These are phyloP conservation scores for Spheniscus humboldti DNA, from an alignment of 2,797 vertebrate genomes.

Conservation along the genomic window DNA sequence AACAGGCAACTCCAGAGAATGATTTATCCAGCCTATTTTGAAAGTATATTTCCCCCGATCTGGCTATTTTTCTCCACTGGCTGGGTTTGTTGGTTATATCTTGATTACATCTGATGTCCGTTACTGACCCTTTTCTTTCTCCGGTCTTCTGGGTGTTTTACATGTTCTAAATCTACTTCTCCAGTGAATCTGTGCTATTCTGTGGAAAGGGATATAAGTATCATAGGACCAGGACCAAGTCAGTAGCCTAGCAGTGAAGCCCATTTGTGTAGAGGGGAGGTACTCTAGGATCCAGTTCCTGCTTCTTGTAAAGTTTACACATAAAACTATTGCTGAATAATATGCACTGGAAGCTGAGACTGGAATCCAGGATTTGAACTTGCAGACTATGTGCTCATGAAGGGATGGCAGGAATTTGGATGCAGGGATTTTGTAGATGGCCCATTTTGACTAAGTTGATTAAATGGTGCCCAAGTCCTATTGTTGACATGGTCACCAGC, in stretches of 20 bases:
- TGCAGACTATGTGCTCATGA: background rate
- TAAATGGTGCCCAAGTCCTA: background rate
- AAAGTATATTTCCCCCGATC: background rate
- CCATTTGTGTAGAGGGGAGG: background rate
- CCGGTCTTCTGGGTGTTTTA: background rate
- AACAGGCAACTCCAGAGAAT: background rate
- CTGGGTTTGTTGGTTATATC: background rate
- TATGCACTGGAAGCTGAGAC: background rate
- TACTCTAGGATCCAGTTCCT: background rate
- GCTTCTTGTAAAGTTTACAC: background rate
- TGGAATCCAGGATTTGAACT: background rate
- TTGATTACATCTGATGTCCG: background rate
- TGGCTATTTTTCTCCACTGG: background rate
- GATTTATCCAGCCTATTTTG: background rate
- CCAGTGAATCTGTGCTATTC: background rate
- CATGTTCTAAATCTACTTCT: background rate
- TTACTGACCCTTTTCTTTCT: background rate
- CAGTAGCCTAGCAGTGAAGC: background rate
- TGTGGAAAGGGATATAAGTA: background rate
- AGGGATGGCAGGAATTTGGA: background rate
- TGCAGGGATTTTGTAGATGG: background rate
- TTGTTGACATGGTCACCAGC: background rate
- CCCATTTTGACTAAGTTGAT: background rate
- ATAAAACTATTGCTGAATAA: background rate
- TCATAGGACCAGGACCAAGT: background rate